Conservation (phyloP, 2,888 invertebrate species). For the Carcina quercana region DNA sequence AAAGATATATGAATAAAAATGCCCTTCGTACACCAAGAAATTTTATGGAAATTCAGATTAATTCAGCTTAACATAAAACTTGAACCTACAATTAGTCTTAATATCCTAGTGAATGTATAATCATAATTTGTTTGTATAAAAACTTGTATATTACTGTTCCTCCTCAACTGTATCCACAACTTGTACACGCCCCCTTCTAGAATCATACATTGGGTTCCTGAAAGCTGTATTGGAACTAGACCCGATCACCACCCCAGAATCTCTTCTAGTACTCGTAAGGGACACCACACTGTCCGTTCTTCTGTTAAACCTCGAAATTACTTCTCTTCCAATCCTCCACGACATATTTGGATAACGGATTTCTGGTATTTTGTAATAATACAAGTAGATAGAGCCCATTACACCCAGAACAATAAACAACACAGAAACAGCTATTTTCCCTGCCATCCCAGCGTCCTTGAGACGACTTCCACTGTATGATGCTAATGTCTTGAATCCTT, state of each 20-base stretch:
- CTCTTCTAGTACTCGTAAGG: constrained; percentile 45
- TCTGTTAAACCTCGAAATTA: constrained; percentile 44
- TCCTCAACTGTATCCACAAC: constrained; percentile 40
- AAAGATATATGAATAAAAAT: no score
- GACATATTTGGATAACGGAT: constrained; percentile 26
- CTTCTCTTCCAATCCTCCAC: constrained; percentile 18
- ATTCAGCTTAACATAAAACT: no score
- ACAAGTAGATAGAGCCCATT: constrained; percentile 41
- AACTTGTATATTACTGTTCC: no score
- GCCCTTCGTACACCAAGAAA: no score
- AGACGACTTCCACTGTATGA: constrained; percentile 47
- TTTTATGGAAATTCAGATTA: no score
- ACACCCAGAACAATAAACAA: constrained; percentile 43
- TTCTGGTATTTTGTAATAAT: constrained; percentile 43
- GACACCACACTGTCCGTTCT: constrained; percentile 60
- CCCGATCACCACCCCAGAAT: constrained; percentile 35
- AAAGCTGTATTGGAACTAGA: constrained; percentile 38
- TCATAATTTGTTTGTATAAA: no score
- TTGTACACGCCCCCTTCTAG: constrained; percentile 48
- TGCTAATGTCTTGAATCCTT: constrained; percentile 30
- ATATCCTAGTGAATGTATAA: no score
- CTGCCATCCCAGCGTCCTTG: constrained; percentile 35
- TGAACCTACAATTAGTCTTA: no score
- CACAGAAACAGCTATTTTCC: constrained; percentile 47
- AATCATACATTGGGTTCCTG: constrained; percentile 59